Evolutionary conservation across 1,140 invertebrate genomes (phyloP), one percentile per base, ranked within the genome.

Genomic region (Drosophila mayri): DNA sequence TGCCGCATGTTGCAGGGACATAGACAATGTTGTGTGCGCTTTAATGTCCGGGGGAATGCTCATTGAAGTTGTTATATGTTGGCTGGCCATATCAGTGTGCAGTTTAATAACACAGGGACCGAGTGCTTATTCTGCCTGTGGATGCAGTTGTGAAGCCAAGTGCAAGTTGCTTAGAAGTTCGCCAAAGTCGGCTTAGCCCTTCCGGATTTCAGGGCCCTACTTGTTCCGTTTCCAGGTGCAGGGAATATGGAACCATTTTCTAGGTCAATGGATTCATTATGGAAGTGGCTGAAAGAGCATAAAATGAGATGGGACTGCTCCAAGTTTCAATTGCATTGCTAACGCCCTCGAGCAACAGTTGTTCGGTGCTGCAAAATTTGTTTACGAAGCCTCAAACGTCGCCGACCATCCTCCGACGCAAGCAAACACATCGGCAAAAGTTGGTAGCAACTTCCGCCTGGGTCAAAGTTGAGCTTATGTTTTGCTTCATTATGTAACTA

Each of bases 401-500:
- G 25, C 28, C 37, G 35, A 10, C 62, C 54, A 1, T 22, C 35
- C 22, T 25, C 44, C 12, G 12, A 11, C 9, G n/a, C 16, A 3
- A 14, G 10, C 12, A 52, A 12, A 10, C 52, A 43, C 62, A 64
- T 16, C 14, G 16, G n/a, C 9, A 66, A 66, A 67, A 68, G 66
- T 68, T 66, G 46, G 46, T 40, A 25, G 28, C n/a, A 52, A 68
- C 66, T 52, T 68, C 16, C 64, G 72, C 4, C 46, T 35, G 55
- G 78, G 67, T 58, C 76, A 79, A 80, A 88, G 84, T 87, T 88
- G 40, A 67, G 61, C 76, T 76, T 76, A 61, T 79, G 84, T 68
- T 76, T 61, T 73, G 85, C 73, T 75, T 81, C 77, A 88, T 88
- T 81, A 84, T 88, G 85, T 90, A 90, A 90, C 88, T 90, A 88